Evolutionary conservation across 2,113 vertebrate genomes (phyloP), one percentile per base, ranked within the genome.

Genomic region (Cavia porcellus): DNA sequence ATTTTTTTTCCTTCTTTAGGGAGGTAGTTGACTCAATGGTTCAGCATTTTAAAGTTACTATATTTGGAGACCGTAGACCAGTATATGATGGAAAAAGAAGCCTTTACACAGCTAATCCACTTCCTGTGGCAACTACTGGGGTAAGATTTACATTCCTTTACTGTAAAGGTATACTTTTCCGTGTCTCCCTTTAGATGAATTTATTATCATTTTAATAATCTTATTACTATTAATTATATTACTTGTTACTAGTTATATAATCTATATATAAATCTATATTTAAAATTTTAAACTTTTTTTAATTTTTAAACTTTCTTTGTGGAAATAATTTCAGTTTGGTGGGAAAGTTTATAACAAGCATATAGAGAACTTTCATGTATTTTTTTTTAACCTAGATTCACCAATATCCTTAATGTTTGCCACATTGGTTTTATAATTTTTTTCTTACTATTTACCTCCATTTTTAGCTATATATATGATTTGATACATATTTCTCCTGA

Each of bases 21-120:
- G 99, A 99, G 96, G 99, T 99, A 98, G 99, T 99, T 97, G 99
- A 99, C 98, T 99, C 99, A 70, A 99, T 99, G 99, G 99, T 99
- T 98, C 99, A 99, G 98, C 99, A 99, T 99, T 99, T 99, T 99
- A 99, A 99, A 99, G 99, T 99, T 98, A 99, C 99, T 96, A 99
- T 99, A 99, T 99, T 99, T 98, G 99, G 99, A 86, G 99, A 99
- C 98, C 99, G 99, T 87, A 99, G 99, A 98, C 99, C 99, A 19
- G 99, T 99, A 96, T 99, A 99, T 96, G 99, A 99, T 99, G 99
- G 99, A 94, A 99, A 99, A 98, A 99, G 97, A 98, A 99, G 99
- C 98, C 99, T 99, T 93, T 99, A 99, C 98, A 99, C 99, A 74
- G 99, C 99, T 70, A 99, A 99, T 94, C 99, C 99, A 5, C 99